Evolutionary conservation across 2,797 vertebrate genomes (phyloP), one percentile per base, ranked within the genome.

Genomic region (Centroberyx gerrardi): DNA sequence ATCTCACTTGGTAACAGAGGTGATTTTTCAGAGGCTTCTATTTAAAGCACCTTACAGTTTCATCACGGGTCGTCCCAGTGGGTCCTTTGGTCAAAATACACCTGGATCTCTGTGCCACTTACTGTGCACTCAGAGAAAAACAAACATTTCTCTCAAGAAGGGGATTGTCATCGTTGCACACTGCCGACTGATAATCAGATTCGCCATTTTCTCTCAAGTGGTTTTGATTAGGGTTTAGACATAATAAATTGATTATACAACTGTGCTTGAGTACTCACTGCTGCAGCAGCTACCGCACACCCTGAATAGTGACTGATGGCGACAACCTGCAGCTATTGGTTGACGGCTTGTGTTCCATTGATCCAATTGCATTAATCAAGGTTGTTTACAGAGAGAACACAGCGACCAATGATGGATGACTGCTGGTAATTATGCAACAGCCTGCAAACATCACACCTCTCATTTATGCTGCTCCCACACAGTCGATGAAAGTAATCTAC

Each of bases 311-410:
- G 77, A 72, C 74, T 82, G 82, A 88, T 87, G 87, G 80, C 65
- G 80, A 53, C 76, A 80, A 81, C 74, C 73, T 15, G 76, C 78
- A 80, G 72, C 80, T 80, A 82, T 44, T 79, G 86, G 73, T 83
- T 69, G 67, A 42, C 44, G 58, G 17, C 79, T 87, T 71, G 81
- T 81, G 78, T 88, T 84, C 52, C 78, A 87, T 92, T 83, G 88
- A 92, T 92, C 85, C 60, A 28, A 77, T 90, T 82, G 84, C 74
- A 90, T 92, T 85, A 89, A 92, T 92, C 87, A 89, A 84, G 76
- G 78, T 73, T 90, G 86, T 88, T 90, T 88, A 88, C 86, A 82
- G 33, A 72, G 62, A 63, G 74, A 81, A 72, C 87, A 77, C 79
- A 78, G 78, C 72, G 3, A 28, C 84, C 79, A 56, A 49, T 87